Evolutionary conservation across 2,888 invertebrate genomes (phyloP).

Genomic region (Disparrhopalites patrizii): DNA sequence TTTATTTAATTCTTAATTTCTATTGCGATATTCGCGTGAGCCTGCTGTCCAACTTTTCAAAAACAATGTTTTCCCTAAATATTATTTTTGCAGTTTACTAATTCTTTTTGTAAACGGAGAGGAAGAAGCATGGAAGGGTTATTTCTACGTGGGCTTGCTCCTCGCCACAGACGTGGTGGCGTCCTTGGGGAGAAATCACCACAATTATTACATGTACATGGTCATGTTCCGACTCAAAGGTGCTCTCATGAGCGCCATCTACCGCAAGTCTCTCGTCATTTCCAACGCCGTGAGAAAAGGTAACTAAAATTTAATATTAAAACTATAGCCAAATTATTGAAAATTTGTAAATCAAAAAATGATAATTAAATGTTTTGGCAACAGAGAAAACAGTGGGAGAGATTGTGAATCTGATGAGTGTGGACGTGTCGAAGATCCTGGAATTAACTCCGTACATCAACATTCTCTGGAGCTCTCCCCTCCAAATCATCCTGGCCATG

Average conservation of each 20-base stretch:
- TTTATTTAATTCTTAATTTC: neutral
- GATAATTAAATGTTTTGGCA: neutral
- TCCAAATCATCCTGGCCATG: constrained; percentile 78
- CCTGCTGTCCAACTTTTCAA: no score
- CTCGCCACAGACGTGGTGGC: constrained; percentile 55
- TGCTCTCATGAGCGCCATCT: constrained; percentile 57
- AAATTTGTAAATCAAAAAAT: neutral
- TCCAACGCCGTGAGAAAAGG: constrained; percentile 40
- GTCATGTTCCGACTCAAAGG: constrained; percentile 59
- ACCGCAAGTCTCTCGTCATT: constrained; percentile 54
- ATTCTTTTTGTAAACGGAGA: constrained; percentile 64
- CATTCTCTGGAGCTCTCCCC: constrained; percentile 63
- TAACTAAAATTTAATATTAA: no score
- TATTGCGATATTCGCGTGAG: no score
- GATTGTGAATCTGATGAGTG: constrained; percentile 88
- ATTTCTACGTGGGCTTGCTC: constrained; percentile 57
- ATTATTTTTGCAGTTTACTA: constrained; percentile 51
- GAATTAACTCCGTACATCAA: constrained; percentile 60
- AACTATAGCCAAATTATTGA: no score
- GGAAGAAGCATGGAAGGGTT: constrained; percentile 56
- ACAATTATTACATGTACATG: constrained; percentile 57
- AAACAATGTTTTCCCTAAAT: no score
- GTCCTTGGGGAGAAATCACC: constrained; percentile 58
- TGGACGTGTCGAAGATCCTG: constrained; percentile 83
- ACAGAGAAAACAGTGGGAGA: constrained; percentile 74